Conservation (phyloP, 2,113 vertebrate species). For the Tachuris rubrigastra region DNA sequence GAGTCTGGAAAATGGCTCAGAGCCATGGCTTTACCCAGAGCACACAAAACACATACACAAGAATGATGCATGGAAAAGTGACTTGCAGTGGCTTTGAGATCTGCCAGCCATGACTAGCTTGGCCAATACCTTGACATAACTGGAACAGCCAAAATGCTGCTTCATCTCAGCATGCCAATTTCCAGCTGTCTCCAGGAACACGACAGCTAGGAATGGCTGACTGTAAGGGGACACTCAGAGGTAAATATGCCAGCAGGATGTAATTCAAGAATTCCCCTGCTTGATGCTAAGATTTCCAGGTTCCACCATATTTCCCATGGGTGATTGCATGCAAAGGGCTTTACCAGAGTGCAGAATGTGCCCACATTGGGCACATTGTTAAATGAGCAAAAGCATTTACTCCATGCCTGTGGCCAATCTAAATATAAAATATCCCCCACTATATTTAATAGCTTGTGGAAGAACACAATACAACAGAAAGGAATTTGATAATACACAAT, state of each 20-base stretch:
- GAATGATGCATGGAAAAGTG: background rate
- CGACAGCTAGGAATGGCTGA: background rate
- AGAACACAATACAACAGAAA: slow-evolving; percentile 19
- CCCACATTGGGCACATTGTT: background rate
- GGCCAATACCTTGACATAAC: background rate
- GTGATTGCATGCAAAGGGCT: slow-evolving; percentile 28
- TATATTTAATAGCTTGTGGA: slow-evolving; percentile 31
- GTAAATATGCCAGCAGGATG: background rate
- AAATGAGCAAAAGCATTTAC: slow-evolving; percentile 15
- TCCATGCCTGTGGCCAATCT: background rate
- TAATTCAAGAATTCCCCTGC: slow-evolving; percentile 12
- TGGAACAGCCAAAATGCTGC: background rate
- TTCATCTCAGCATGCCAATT: background rate
- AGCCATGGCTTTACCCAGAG: background rate
- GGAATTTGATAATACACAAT: background rate
- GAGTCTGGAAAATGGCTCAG: slow-evolving; percentile 8
- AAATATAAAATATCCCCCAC: slow-evolving; percentile 35
- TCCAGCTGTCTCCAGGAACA: background rate
- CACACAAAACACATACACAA: background rate
- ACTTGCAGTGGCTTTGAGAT: background rate
- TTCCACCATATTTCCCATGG: slow-evolving; percentile 4
- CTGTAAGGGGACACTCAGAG: background rate
- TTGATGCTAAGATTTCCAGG: background rate
- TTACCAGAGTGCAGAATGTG: background rate
- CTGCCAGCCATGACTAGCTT: background rate